Evolutionary conservation across 1,140 invertebrate species (phyloP).

Genomic region (Oscheius sp.): DNA sequence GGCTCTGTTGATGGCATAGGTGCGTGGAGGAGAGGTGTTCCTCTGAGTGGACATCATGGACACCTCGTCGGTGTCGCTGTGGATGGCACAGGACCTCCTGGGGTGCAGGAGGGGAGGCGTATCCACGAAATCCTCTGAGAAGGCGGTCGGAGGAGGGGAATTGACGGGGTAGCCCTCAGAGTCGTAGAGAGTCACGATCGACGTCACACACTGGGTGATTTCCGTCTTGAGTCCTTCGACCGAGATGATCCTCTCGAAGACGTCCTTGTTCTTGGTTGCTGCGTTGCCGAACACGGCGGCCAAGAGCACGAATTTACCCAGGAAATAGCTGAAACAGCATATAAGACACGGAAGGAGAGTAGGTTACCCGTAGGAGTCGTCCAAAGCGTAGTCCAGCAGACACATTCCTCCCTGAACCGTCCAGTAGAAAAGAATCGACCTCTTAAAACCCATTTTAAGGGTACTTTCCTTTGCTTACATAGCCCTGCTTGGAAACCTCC

Average conservation of each 20-base stretch:
- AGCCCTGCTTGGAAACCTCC: not conserved
- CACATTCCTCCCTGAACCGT: not conserved
- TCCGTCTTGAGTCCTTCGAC: not conserved
- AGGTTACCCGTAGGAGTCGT: not conserved
- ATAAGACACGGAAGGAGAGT: too few relatives aligned
- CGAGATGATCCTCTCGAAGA: not conserved
- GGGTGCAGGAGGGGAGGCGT: not conserved
- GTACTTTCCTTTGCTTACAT: too few relatives aligned
- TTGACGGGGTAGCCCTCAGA: not conserved
- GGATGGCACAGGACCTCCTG: too few relatives aligned
- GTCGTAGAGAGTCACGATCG: not conserved
- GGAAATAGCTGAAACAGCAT: too few relatives aligned
- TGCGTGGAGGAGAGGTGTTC: not conserved
- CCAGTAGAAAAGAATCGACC: constrained; percentile 4
- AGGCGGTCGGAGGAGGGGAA: not conserved
- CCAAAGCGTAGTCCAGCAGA: not conserved
- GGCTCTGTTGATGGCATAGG: not conserved
- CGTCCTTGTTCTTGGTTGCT: not conserved
- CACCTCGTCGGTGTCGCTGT: not conserved
- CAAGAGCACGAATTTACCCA: not conserved
- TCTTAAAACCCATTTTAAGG: too few relatives aligned
- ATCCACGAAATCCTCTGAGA: not conserved
- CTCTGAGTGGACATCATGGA: not conserved
- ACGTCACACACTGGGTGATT: not conserved
- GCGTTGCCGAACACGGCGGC: not conserved